Conservation (phyloP, 2,797 vertebrate genomes). For the Urophycis tenuis region DNA sequence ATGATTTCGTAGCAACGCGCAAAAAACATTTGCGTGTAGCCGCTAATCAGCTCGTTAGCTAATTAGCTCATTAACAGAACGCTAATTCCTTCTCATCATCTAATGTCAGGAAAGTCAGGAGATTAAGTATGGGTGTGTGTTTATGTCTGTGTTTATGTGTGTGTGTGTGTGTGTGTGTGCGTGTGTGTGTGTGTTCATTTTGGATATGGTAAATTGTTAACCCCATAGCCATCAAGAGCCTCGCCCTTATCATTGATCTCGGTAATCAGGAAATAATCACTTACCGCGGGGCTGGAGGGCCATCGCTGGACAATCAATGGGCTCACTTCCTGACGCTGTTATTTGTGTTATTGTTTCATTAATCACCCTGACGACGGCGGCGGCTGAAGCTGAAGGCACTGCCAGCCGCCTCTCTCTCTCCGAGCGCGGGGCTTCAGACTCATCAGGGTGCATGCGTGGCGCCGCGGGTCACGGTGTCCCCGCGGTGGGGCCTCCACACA, state of each 20-base stretch:
- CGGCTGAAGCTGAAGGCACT: not conserved
- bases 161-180: not conserved
- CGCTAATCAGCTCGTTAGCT: slow-evolving; percentile 36
- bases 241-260: slow-evolving; percentile 34
- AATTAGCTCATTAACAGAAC: slow-evolving; percentile 46
- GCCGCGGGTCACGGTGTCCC: slow-evolving; percentile 23
- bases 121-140: slow-evolving; percentile 47
- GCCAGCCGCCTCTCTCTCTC: slow-evolving; percentile 9
- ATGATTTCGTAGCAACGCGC: not conserved
- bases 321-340: slow-evolving; percentile 18
- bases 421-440: not conserved
- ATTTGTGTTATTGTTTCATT: slow-evolving; percentile 16
- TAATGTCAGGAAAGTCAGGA: slow-evolving; percentile 55
- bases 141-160: slow-evolving; percentile 18
- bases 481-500: not conserved
- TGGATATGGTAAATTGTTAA: slow-evolving; percentile 47
- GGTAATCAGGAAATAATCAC: slow-evolving; percentile 44
- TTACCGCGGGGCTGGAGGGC: slow-evolving; percentile 18
- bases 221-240: slow-evolving; percentile 49
- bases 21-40: not conserved
- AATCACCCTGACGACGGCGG: slow-evolving; percentile 18
- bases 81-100: slow-evolving; percentile 59
- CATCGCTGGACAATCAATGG: slow-evolving; percentile 23
- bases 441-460: slow-evolving; percentile 17
- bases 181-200: slow-evolving; percentile 24